Base-by-base conservation (phyloP, 2,888 invertebrate species). In the Octodonta nipae region DNA sequence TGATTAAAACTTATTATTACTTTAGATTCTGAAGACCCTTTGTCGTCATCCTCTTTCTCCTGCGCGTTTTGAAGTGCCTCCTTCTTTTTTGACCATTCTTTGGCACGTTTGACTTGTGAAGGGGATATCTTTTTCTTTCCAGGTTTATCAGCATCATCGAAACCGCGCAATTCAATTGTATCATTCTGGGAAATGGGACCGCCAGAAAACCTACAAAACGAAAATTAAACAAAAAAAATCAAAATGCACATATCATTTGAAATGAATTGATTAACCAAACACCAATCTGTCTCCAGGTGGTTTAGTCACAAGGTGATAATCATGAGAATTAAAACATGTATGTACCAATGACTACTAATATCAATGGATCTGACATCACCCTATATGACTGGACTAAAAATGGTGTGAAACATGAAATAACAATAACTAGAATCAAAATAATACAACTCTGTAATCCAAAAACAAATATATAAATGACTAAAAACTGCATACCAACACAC, bases 151-250 rank as follows among this genome's bases (percentile, higher is more conserved):
- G 56, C 52, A 37, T 82, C 86, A 49, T 92, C 89, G 63, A 93
- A 93, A 11, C 93, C 93, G 28, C 83, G 78, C 47, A 93, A 66
- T 61, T 93, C 93, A 49, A 93, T 93, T 20, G 86, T 88, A 51
- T 93, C 93, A 52, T 78, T 67, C 56, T 89, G 85, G 38, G 89
- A 89, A 38, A 83, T 81, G 27, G 92, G 92, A 26, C 91, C 92
- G 37, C 79, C 79, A 50, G 81, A 82, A 54, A 79, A 82, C 75
- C 92, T 49, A 26, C 5, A 30, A 24, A 22, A 20, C 6, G 7
- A 22, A 22, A 22, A 22, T 22, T n/a, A n/a, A n/a, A n/a, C n/a
- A n/a, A n/a, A n/a, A n/a, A n/a, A 7, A 26, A 26, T 26, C 4
- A 8, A 26, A 3, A 7, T 7, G 3, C 25, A 7, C 22, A 22